phyloP scores from a whole-genome alignment of 2,797 vertebrate species.

The Xenops minutus region DNA sequence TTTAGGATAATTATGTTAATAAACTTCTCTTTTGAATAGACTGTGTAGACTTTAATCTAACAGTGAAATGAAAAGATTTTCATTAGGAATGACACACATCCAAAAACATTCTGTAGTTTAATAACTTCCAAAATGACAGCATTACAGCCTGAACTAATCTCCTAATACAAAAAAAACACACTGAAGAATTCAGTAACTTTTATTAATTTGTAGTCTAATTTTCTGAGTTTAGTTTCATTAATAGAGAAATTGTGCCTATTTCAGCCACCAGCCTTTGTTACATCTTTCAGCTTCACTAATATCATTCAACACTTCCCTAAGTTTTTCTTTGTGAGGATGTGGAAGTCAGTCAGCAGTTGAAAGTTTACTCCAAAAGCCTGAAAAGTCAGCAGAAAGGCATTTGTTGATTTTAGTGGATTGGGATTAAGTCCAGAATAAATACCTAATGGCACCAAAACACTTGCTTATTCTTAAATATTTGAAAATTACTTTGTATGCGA shows the following conservation, averaged over 20 bases:
- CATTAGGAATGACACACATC: background rate
- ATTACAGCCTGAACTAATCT: background rate
- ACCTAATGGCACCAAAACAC: background rate
- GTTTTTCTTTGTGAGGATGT: background rate
- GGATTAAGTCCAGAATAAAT: constrained; percentile 28
- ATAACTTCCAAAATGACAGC: background rate
- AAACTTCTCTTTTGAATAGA: background rate
- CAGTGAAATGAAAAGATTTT: background rate
- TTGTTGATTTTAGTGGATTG: constrained; percentile 18
- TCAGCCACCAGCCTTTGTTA: background rate
- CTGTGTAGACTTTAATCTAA: background rate
- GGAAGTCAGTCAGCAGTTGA: background rate
- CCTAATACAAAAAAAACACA: background rate
- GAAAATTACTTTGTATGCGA: background rate
- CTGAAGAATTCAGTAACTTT: background rate
- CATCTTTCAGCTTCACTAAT: background rate
- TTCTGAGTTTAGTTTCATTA: background rate
- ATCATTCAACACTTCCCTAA: background rate
- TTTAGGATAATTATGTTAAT: background rate
- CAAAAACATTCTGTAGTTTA: background rate
- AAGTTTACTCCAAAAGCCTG: constrained; percentile 8
- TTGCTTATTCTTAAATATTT: background rate
- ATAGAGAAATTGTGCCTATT: background rate
- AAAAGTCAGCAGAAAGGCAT: constrained; percentile 51
- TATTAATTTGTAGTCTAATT: background rate